Evolutionary conservation across 2,888 invertebrate genomes (phyloP).

Genomic region (Cenopis cana): DNA sequence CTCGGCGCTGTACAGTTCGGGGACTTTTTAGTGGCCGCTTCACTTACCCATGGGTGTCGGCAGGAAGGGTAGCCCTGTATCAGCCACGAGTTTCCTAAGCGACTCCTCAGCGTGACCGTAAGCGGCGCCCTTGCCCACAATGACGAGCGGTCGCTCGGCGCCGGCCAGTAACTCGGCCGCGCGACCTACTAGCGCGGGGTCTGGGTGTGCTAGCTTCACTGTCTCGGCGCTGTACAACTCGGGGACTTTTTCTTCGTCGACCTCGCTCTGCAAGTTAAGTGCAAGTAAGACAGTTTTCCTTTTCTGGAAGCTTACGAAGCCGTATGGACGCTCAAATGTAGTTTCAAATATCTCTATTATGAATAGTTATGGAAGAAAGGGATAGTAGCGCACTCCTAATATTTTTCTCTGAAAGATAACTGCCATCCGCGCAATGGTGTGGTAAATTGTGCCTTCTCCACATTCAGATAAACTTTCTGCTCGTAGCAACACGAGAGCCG

Average conservation of each 20-base stretch:
- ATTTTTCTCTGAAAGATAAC: too few species aligned
- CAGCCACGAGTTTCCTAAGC: conserved; percentile 88
- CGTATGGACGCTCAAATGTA: too few species aligned
- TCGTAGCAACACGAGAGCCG: too few species aligned
- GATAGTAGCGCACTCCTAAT: too few species aligned
- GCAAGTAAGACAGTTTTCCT: not conserved
- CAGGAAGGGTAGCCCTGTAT: conserved; percentile 93
- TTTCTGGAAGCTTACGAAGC: too few species aligned
- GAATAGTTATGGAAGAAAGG: too few species aligned
- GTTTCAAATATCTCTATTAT: too few species aligned
- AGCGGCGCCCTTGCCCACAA: conserved; percentile 96
- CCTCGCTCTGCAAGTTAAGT: conserved; percentile 64
- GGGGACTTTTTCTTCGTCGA: conserved; percentile 73
- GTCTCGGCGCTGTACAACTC: conserved; percentile 83
- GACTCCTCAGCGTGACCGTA: conserved; percentile 91
- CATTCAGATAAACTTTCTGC: too few species aligned
- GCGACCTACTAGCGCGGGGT: conserved; percentile 87
- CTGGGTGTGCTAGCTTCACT: conserved; percentile 89
- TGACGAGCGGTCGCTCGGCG: conserved; percentile 93
- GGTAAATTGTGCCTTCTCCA: not conserved
- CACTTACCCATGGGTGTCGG: conserved; percentile 96
- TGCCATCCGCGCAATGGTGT: too few species aligned
- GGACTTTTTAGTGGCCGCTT: conserved; percentile 52
- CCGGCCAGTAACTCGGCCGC: conserved; percentile 88
- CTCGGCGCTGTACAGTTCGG: conserved; percentile 80